phyloP scores from a whole-genome alignment of 2,113 vertebrate species.

The Gopherus flavomarginatus region DNA sequence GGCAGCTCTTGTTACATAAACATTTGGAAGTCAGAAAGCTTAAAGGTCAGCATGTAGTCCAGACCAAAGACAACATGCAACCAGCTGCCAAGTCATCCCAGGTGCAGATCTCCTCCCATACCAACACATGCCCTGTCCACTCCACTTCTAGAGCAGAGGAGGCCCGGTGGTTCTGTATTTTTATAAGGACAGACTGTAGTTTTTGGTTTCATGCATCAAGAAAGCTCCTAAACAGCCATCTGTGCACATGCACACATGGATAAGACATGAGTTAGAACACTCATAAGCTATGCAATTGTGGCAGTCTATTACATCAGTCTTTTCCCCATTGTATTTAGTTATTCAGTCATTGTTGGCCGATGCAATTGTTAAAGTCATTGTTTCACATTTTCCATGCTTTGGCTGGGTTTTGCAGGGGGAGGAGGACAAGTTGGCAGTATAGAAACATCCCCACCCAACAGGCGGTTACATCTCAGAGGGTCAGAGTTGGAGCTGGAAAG shows the following conservation, averaged over 20 bases:
- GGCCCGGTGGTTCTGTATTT: neutral
- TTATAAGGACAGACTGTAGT: neutral
- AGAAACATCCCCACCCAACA: rapidly evolving
- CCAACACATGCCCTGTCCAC: neutral
- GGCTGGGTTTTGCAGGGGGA: neutral
- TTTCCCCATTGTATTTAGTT: neutral
- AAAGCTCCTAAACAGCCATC: neutral
- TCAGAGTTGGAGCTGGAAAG: rapidly evolving
- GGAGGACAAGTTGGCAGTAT: neutral
- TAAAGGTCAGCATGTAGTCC: slow-evolving; percentile 45
- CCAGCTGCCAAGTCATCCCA: slow-evolving; percentile 43
- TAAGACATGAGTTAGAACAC: neutral
- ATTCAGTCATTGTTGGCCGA: neutral
- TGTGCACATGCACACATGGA: rapidly evolving
- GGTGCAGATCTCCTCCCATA: neutral
- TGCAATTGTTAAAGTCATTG: neutral
- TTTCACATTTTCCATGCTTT: rapidly evolving
- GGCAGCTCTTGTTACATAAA: slow-evolving; percentile 54
- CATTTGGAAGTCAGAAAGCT: slow-evolving; percentile 64
- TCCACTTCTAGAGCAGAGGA: neutral
- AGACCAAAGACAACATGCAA: slow-evolving; percentile 32
- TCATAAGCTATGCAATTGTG: no score
- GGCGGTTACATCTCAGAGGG: rapidly evolving
- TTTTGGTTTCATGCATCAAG: neutral
- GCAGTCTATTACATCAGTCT: neutral